These are phyloP conservation scores for Oriolus oriolus DNA, from an alignment of 2,113 vertebrate species.

Conservation along the genomic window DNA sequence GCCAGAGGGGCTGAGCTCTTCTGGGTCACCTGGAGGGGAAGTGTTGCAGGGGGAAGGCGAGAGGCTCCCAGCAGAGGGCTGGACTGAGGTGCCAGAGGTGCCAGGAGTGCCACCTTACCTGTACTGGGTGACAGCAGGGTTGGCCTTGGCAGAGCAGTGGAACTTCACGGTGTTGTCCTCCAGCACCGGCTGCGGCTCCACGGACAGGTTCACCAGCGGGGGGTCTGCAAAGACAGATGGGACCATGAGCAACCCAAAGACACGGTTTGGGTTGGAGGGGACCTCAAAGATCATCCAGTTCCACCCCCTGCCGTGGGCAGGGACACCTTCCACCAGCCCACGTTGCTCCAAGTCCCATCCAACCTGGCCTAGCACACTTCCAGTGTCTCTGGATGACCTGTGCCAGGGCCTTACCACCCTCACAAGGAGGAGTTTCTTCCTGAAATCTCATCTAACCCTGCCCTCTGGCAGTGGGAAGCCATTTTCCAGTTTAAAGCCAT, in stretches of 20 bases:
- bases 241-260: neutral
- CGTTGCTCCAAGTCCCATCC: rapidly evolving
- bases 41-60: rapidly evolving
- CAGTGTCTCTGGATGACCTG: neutral
- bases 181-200: conserved; percentile 92
- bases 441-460: neutral
- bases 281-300: neutral
- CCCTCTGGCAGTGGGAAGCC: neutral
- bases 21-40: neutral
- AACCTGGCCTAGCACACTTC: neutral
- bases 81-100: rapidly evolving
- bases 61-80: neutral
- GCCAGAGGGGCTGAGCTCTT: neutral
- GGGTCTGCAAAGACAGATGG: conserved; percentile 77
- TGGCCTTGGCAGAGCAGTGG: conserved; percentile 95
- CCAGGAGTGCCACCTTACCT: conserved; percentile 73
- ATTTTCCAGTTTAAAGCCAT: neutral
- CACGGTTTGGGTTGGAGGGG: neutral
- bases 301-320: neutral
- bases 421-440: neutral
- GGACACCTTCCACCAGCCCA: neutral
- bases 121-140: conserved; percentile 93
- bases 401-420: neutral
- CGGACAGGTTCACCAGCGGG: conserved; percentile 91
- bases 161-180: conserved; percentile 94